phyloP scores from a whole-genome alignment of 2,888 invertebrate genomes.

The Cerastis rubricosa region DNA sequence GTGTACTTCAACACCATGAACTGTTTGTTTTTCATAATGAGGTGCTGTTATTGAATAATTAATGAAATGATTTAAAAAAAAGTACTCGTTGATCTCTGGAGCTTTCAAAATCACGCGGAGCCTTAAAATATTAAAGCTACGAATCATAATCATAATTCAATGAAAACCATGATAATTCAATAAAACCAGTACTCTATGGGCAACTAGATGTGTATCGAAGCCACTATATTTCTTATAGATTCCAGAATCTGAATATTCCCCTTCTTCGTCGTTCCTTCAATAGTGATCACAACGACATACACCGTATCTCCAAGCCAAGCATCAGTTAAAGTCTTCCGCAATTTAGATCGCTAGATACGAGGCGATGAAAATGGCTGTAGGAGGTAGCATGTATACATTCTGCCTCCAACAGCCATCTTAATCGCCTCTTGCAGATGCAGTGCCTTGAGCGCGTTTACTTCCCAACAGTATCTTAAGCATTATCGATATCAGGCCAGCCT shows the following conservation, averaged over 20 bases:
- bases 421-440: neutral
- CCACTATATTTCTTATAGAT: neutral
- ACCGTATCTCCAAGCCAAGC: neutral
- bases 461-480: neutral
- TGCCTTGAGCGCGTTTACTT: neutral
- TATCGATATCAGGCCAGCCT: constrained; percentile 49
- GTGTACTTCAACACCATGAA: neutral
- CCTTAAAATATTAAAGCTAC: neutral
- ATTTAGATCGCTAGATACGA: neutral
- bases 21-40: constrained; percentile 8
- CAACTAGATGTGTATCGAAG: neutral
- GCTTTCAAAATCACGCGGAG: neutral
- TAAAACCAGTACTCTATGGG: neutral
- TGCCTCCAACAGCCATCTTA: neutral
- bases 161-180: neutral
- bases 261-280: neutral
- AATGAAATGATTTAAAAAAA: neutral
- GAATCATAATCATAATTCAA: neutral
- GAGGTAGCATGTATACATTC: too few relatives aligned
- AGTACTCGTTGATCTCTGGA: neutral
- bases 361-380: too few relatives aligned
- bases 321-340: neutral
- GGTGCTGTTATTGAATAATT: neutral
- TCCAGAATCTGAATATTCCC: neutral
- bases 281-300: neutral